phyloP scores from a whole-genome alignment of 2,888 invertebrate species.

The Brenthis daphne region DNA sequence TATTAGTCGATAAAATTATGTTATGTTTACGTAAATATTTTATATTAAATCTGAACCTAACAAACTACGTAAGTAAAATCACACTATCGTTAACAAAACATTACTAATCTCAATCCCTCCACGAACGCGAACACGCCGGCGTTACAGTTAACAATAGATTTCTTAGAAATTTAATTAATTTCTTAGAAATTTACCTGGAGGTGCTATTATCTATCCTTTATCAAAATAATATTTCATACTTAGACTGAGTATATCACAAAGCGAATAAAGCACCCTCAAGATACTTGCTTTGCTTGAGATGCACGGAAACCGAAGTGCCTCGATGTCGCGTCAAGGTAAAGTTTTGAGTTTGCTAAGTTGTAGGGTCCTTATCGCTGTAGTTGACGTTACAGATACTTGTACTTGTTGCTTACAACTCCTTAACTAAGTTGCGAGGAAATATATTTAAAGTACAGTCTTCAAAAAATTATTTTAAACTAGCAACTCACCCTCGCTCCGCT shows the following conservation, averaged over 20 bases:
- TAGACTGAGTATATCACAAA: neutral
- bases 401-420: conserved; percentile 14
- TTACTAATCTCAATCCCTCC: too few species aligned
- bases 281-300: conserved; percentile 5
- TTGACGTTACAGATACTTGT: conserved; percentile 11
- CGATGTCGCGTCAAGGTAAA: conserved; percentile 18
- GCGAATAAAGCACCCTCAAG: conserved; percentile 5
- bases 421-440: neutral
- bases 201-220: too few species aligned
- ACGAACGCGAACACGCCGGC: too few species aligned
- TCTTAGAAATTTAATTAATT: too few species aligned
- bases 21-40: too few species aligned
- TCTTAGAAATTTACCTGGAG: too few species aligned
- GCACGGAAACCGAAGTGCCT: conserved; percentile 14
- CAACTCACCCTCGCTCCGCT: too few species aligned
- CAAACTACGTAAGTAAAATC: too few species aligned
- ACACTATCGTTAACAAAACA: too few species aligned
- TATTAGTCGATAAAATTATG: too few species aligned
- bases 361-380: conserved; percentile 18
- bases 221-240: neutral
- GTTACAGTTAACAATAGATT: too few species aligned
- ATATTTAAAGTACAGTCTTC: neutral
- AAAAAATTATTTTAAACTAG: neutral
- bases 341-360: conserved; percentile 17
- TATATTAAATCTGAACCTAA: too few species aligned